Conservation (phyloP, 1,140 invertebrate genomes). For the Bombus ignitus region DNA sequence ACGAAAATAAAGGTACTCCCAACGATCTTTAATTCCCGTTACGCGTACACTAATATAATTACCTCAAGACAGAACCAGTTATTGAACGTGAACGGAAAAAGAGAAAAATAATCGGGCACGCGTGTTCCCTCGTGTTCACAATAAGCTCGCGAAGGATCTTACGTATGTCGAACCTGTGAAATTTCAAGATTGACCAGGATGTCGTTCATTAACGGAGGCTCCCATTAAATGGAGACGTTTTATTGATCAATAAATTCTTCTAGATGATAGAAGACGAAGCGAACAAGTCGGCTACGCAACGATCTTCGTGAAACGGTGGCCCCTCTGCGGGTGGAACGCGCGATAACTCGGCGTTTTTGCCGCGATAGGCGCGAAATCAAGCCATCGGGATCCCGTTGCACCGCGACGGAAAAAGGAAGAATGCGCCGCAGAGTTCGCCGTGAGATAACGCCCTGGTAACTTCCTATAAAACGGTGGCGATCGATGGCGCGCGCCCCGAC, state of each 20-base stretch:
- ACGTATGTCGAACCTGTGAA: background rate
- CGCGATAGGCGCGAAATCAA: conserved; percentile 45
- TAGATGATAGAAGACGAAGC: background rate
- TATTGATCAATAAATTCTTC: conserved; percentile 49
- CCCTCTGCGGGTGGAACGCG: background rate
- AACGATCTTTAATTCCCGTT: conserved; percentile 21
- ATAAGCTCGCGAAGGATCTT: background rate
- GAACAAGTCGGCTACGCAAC: background rate
- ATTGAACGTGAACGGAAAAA: background rate
- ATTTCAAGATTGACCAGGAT: conserved; percentile 3
- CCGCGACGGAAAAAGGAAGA: conserved; percentile 42
- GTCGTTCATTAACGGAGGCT: conserved; percentile 28
- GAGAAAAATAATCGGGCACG: background rate
- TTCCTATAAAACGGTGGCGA: conserved; percentile 29
- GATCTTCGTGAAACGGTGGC: background rate
- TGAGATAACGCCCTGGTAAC: conserved; percentile 16
- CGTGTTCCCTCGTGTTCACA: background rate
- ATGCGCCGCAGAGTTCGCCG: conserved; percentile 18
- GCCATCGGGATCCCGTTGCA: conserved; percentile 54
- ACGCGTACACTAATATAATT: conserved; percentile 29
- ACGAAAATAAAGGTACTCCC: background rate
- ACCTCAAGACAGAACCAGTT: conserved; percentile 27
- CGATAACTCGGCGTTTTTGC: conserved; percentile 33
- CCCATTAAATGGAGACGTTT: conserved; percentile 15
- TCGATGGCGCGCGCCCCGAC: background rate